A percentile compares a stretch with the other conserved stretches of the same genome.
phyloP scores from a whole-genome alignment of 2,888 invertebrate species.

The Morpho achilles region DNA sequence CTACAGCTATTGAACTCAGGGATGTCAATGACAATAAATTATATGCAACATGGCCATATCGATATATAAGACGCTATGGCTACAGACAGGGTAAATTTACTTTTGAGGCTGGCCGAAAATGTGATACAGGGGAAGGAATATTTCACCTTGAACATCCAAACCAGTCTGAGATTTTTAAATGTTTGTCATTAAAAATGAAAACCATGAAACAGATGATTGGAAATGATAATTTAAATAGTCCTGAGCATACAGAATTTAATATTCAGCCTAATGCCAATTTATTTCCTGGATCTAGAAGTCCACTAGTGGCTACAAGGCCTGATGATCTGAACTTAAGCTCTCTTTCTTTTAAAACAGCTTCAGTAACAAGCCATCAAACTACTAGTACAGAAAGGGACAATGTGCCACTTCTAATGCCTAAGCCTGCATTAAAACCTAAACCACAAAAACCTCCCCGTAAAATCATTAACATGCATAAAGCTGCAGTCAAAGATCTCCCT shows the following conservation, averaged over 20 bases:
- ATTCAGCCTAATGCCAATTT: conserved; percentile 87
- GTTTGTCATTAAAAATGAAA: conserved; percentile 90
- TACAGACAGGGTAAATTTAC: conserved; percentile 91
- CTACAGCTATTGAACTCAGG: conserved; percentile 86
- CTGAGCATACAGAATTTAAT: conserved; percentile 85
- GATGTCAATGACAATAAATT: conserved; percentile 82
- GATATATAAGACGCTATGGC: conserved; percentile 91
- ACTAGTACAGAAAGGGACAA: conserved; percentile 58
- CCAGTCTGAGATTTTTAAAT: conserved; percentile 90
- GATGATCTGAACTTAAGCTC: conserved; percentile 71
- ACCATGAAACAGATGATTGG: conserved; percentile 90
- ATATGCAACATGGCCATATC: conserved; percentile 90
- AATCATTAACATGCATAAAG: conserved; percentile 67
- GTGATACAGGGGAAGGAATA: conserved; percentile 90
- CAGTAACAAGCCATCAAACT: conserved; percentile 64
- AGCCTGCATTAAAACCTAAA: conserved; percentile 80
- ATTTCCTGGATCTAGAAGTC: conserved; percentile 90
- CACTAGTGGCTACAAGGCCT: conserved; percentile 82
- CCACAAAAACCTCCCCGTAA: conserved; percentile 82
- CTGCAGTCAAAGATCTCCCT: conserved; percentile 51
- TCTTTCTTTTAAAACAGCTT: conserved; percentile 65
- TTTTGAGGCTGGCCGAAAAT: conserved; percentile 92
- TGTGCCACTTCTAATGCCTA: conserved; percentile 69
- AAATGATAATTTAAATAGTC: conserved; percentile 81
- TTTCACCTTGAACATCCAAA: conserved; percentile 90